Conservation (phyloP, 2,113 vertebrate species). For the Atlantisia rogersi region DNA sequence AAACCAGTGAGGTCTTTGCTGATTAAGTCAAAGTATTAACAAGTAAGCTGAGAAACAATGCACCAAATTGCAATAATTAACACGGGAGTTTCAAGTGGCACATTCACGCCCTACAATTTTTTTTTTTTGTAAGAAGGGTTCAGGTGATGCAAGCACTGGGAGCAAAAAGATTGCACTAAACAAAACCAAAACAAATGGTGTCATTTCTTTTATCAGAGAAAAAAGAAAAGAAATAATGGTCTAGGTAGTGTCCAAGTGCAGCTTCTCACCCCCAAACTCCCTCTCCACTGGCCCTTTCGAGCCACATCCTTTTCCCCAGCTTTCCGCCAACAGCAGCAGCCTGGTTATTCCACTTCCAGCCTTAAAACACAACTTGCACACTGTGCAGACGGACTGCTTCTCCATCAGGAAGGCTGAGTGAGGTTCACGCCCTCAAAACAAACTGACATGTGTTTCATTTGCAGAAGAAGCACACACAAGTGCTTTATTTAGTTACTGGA, state of each 20-base stretch:
- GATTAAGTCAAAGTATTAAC: slow-evolving; percentile 29
- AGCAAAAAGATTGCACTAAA: not conserved
- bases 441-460: slow-evolving; percentile 41
- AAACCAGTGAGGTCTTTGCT: slow-evolving; percentile 44
- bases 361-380: not conserved
- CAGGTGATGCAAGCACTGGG: slow-evolving; percentile 16
- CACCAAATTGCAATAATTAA: slow-evolving; percentile 49
- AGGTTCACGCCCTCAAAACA: slow-evolving; percentile 67
- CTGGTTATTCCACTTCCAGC: not conserved
- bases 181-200: not conserved
- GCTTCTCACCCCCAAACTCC: not conserved
- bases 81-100: slow-evolving; percentile 24
- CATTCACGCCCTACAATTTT: not conserved
- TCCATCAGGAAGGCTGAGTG: not conserved
- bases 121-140: not conserved
- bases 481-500: slow-evolving; percentile 5
- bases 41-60: slow-evolving; percentile 36
- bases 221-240: not conserved
- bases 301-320: not conserved
- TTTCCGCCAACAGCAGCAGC: not conserved
- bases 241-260: not conserved
- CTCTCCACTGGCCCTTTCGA: not conserved
- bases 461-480: slow-evolving; percentile 2
- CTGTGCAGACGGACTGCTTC: not conserved
- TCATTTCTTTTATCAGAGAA: not conserved